Evolutionary conservation across 2,797 vertebrate genomes (phyloP).

Genomic region (Craterocephalus amniculus): DNA sequence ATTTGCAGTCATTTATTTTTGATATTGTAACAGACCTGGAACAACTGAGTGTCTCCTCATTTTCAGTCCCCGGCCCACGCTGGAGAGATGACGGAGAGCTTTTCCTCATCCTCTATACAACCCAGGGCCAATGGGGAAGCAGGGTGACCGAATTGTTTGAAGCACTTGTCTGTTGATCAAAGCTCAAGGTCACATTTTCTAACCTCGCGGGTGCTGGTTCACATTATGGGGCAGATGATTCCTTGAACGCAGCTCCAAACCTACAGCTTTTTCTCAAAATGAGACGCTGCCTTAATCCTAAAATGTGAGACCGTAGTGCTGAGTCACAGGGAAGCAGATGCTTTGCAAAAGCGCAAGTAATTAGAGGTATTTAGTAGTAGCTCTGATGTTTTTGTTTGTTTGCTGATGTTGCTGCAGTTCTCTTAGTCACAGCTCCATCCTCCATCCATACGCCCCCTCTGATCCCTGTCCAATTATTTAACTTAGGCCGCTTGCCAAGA

Average conservation of each 20-base stretch:
- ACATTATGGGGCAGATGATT: constrained; percentile 29
- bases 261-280: constrained; percentile 38
- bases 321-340: constrained; percentile 33
- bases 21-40: constrained; percentile 39
- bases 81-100: constrained; percentile 35
- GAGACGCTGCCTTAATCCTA: constrained; percentile 32
- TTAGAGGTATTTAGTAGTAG: constrained; percentile 38
- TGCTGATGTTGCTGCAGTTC: constrained; percentile 31
- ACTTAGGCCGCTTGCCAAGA: constrained; percentile 69
- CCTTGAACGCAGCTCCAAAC: constrained; percentile 40
- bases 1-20: constrained; percentile 64
- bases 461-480: constrained; percentile 75
- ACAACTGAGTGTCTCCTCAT: constrained; percentile 46
- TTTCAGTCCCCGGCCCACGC: constrained; percentile 53
- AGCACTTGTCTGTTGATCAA: constrained; percentile 47
- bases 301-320: constrained; percentile 33
- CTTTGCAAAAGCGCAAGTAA: constrained; percentile 30
- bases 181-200: constrained; percentile 60
- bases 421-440: constrained; percentile 53
- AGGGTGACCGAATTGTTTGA: constrained; percentile 44
- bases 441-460: constrained; percentile 46
- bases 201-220: constrained; percentile 47
- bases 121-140: constrained; percentile 38
- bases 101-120: constrained; percentile 25
- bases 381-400: constrained; percentile 58